Evolutionary conservation across 2,113 vertebrate genomes (phyloP).

Genomic region (Pteruthius melanotis): DNA sequence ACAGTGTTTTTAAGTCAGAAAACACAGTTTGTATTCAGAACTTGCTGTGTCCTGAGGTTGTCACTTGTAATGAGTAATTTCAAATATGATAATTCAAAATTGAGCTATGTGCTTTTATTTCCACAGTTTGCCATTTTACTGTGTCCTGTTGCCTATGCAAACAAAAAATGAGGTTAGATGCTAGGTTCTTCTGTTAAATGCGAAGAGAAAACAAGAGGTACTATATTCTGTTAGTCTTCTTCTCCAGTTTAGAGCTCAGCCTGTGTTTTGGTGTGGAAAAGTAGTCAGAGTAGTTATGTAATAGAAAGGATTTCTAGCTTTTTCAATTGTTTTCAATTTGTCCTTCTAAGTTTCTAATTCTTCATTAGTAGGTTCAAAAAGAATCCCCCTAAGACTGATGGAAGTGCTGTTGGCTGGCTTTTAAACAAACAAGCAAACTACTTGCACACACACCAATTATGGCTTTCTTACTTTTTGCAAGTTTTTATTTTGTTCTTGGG

Average conservation of each 20-base stretch:
- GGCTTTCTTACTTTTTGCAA: not conserved
- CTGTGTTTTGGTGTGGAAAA: constrained; percentile 18
- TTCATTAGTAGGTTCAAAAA: not conserved
- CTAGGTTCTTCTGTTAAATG: not conserved
- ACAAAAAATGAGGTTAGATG: not conserved
- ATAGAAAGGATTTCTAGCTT: constrained; percentile 2
- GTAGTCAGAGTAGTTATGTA: not conserved
- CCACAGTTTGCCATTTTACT: not conserved
- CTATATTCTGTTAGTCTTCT: not conserved
- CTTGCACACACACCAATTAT: rapidly evolving
- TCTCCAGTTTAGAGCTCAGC: not conserved
- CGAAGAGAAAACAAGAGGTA: not conserved
- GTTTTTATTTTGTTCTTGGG: not conserved
- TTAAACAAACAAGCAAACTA: not conserved
- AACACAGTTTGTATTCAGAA: not conserved
- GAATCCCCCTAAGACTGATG: not conserved
- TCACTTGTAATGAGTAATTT: not conserved
- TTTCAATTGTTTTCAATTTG: not conserved
- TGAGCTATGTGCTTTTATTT: not conserved
- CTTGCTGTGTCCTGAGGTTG: not conserved
- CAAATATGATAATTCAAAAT: not conserved
- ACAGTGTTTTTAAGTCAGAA: not conserved
- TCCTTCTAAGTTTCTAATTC: not conserved
- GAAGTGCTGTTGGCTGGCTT: not conserved
- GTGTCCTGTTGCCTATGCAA: not conserved